A percentile compares a stretch with the other conserved stretches of the same genome.
These are phyloP conservation scores for Dreissena polymorpha DNA, from an alignment of 1,140 invertebrate genomes.

Conservation along the genomic window DNA sequence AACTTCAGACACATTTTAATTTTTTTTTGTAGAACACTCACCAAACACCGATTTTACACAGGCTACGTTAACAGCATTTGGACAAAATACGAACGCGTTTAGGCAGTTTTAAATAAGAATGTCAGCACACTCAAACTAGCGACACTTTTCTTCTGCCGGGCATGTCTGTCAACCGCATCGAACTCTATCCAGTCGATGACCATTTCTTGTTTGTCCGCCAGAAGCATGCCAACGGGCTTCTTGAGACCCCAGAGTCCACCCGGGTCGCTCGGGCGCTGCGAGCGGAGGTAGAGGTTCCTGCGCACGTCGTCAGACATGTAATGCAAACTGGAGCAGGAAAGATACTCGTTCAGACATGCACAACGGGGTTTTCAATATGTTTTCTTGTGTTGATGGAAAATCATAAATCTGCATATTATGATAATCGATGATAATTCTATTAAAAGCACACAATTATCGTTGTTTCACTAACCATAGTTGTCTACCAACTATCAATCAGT, in stretches of 20 bases:
- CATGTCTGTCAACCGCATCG: slow-evolving; percentile 63
- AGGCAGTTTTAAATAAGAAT: background rate
- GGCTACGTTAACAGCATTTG: too few species aligned
- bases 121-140: slow-evolving; percentile 28
- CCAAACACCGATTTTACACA: too few species aligned
- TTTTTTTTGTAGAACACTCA: too few species aligned
- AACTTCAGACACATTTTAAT: too few species aligned
- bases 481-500: too few species aligned
- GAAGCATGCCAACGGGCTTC: slow-evolving; percentile 69
- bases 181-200: slow-evolving; percentile 72
- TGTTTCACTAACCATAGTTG: too few species aligned
- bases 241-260: slow-evolving; percentile 75
- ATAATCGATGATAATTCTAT: too few species aligned
- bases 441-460: too few species aligned
- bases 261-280: slow-evolving; percentile 71
- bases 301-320: slow-evolving; percentile 74
- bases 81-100: too few species aligned
- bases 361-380: too few species aligned
- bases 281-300: slow-evolving; percentile 77
- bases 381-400: too few species aligned
- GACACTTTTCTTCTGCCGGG: slow-evolving; percentile 56
- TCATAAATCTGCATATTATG: too few species aligned
- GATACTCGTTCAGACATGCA: background rate
- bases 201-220: slow-evolving; percentile 63
- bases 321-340: slow-evolving; percentile 64